Evolutionary conservation across 2,797 vertebrate genomes (phyloP).

Genomic region (Sebastes vulpes): DNA sequence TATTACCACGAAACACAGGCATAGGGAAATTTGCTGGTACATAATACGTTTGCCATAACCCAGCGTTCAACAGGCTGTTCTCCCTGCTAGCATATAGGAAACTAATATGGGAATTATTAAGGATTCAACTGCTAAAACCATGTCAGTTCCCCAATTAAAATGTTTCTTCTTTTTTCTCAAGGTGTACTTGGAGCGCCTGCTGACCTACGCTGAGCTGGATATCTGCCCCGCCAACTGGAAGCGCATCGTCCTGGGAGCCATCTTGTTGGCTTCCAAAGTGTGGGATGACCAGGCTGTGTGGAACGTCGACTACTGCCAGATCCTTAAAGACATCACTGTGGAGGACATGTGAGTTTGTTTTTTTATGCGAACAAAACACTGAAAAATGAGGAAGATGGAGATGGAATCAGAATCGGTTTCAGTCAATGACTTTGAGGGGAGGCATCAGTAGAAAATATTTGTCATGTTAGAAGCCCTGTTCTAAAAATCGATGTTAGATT

Average conservation of each 20-base stretch:
- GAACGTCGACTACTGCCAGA: conserved; percentile 99
- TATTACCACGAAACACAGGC: background rate
- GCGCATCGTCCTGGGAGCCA: conserved; percentile 94
- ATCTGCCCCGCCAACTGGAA: conserved; percentile 98
- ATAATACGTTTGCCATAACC: background rate
- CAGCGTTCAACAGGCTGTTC: background rate
- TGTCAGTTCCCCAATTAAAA: background rate
- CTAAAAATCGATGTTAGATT: background rate
- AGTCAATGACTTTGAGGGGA: background rate
- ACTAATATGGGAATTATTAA: background rate
- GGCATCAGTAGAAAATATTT: background rate
- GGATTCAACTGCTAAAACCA: background rate
- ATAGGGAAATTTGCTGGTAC: background rate
- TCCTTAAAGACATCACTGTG: conserved; percentile 97
- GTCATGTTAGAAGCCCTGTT: background rate
- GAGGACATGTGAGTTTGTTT: conserved; percentile 94
- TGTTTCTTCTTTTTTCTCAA: conserved; percentile 34
- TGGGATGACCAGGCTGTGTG: conserved; percentile 99
- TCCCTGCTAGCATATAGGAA: background rate
- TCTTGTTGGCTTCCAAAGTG: conserved; percentile 96
- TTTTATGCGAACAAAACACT: background rate
- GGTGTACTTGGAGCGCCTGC: conserved; percentile 96
- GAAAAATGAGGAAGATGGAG: background rate
- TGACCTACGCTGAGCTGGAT: conserved; percentile 97
- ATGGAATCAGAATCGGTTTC: background rate